Conservation (phyloP, 2,888 invertebrate species). For the Apamea crenata region DNA sequence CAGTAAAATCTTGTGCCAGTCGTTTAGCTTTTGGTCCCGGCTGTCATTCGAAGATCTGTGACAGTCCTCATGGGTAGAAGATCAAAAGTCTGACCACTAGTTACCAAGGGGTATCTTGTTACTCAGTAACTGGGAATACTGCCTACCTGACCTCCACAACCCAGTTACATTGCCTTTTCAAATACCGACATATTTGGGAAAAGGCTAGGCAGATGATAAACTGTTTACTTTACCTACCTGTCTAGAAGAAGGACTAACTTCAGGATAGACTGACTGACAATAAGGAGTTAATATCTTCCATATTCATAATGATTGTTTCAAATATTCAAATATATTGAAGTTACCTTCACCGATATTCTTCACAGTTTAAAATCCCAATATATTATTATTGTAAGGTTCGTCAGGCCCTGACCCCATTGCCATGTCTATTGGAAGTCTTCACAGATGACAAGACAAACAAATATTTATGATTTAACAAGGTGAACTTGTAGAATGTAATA, state of each 20-base stretch:
- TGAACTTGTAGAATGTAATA: conserved; percentile 8
- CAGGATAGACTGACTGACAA: not conserved
- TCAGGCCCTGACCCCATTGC: conserved; percentile 37
- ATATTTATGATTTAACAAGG: conserved; percentile 20
- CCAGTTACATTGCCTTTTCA: no score
- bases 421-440: conserved; percentile 22
- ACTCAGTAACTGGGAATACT: not conserved
- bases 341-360: conserved; percentile 35
- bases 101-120: not conserved
- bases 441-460: conserved; percentile 29
- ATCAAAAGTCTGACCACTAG: not conserved
- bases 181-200: no score
- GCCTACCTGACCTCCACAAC: no score
- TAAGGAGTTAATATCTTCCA: not conserved
- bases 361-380: conserved; percentile 20
- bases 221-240: no score
- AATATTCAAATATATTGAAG: not conserved
- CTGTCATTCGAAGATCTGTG: not conserved
- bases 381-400: conserved; percentile 14
- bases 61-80: not conserved
- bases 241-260: not conserved
- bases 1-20: not conserved
- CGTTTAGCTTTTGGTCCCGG: not conserved
- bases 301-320: not conserved
- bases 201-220: not conserved